Evolutionary conservation across 2,888 invertebrate genomes (phyloP), one percentile per base, ranked within the genome.

Genomic region (Linnaemya tessellans): DNA sequence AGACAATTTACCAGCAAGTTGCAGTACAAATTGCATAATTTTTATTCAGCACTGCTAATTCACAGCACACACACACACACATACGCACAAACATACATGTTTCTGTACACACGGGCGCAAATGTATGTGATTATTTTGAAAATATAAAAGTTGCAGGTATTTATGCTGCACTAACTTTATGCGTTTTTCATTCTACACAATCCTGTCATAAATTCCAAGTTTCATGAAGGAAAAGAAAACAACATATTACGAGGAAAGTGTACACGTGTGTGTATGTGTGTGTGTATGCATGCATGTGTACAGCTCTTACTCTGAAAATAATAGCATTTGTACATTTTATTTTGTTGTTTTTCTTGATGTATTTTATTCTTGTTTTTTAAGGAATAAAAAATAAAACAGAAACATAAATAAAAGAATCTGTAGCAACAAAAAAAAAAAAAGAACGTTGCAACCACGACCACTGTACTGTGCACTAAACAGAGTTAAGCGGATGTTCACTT

Each of bases 151-250:
- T 82, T 82, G 43, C 82, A 85, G 84, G 84, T 85, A 85, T 85
- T 81, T 85, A 82, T 85, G 82, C 79, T 68, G 75, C 75, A 82
- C 82, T 65, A 82, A 85, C 85, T 85, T 85, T 85, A 75, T 82
- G 79, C 82, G 85, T 82, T 79, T 85, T 85, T 85, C 82, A 85
- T 85, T 75, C 79, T 74, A 85, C 79, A 74, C 82, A 85, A 85
- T 85, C 85, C 85, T 85, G 85, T 82, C 85, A 85, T 85, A 85
- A 85, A 85, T 85, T 85, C 75, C 74, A 82, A 82, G 79, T 82
- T 85, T 79, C 75, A 82, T 82, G 79, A 79, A 82, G 74, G 75
- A 85, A 78, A 79, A 81, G 78, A 79, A 85, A 85, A 85, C 84
- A 85, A 85, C 79, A 70, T 82, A 74, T 54, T 74, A 49, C 18